Percentiles rank a stretch among this genome's conserved stretches.
Conservation (phyloP, 1,140 invertebrate species). For the Drosophila sucinea region DNA sequence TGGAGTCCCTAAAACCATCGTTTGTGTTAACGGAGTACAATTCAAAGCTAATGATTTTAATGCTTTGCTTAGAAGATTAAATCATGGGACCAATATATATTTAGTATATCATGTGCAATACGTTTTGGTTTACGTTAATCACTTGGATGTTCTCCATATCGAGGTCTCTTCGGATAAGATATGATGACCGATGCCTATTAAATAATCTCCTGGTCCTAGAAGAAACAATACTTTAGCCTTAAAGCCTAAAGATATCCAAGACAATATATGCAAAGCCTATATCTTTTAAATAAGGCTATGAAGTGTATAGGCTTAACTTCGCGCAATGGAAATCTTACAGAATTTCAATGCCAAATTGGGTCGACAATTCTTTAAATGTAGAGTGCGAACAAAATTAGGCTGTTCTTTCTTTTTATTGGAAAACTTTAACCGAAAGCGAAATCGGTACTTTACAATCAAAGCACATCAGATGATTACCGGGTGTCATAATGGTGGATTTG, state of each 20-base stretch:
- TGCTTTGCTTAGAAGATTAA: not conserved
- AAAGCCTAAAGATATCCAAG: not conserved
- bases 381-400: not conserved
- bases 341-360: constrained; percentile 11
- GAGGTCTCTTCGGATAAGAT: not conserved
- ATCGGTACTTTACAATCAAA: constrained; percentile 14
- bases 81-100: not conserved
- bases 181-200: not conserved
- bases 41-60: constrained; percentile 1
- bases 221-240: not conserved
- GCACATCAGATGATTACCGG: not conserved
- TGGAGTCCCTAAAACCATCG: not conserved
- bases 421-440: constrained; percentile 11
- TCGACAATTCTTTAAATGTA: constrained; percentile 9
- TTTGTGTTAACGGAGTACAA: not conserved
- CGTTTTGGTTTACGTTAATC: not conserved
- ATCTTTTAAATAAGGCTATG: not conserved
- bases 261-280: not conserved
- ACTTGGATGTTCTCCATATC: not conserved
- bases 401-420: constrained; percentile 2
- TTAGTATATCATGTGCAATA: not conserved
- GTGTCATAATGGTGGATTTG: too few relatives aligned
- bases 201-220: not conserved
- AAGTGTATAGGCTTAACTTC: constrained; percentile 15
- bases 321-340: constrained; percentile 11